Percentiles rank a stretch among this genome's conserved stretches.
These are phyloP conservation scores for Zaprionus ornatus DNA, from an alignment of 1,140 invertebrate genomes.

Conservation along the genomic window DNA sequence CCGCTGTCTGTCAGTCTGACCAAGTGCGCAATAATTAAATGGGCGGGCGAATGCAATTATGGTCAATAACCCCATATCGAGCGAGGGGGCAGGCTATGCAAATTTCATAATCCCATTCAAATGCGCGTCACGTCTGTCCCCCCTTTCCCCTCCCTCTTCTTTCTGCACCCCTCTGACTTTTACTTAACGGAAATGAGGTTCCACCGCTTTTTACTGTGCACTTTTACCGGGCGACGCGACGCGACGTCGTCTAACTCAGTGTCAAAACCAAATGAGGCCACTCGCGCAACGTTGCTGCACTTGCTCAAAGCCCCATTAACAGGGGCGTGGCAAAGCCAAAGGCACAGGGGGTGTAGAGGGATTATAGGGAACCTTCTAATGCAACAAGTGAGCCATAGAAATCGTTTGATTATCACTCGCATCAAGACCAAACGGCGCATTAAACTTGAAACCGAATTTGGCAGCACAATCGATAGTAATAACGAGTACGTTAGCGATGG, in stretches of 20 bases:
- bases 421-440: slow-evolving; percentile 65
- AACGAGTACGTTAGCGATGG: slow-evolving; percentile 15
- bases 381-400: slow-evolving; percentile 64
- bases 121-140: slow-evolving; percentile 48
- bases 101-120: slow-evolving; percentile 50
- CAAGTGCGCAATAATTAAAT: slow-evolving; percentile 43
- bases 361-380: slow-evolving; percentile 42
- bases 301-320: neutral
- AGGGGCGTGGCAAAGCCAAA: neutral
- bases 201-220: slow-evolving; percentile 6
- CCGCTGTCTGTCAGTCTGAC: neutral
- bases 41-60: slow-evolving; percentile 61
- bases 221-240: slow-evolving; percentile 27
- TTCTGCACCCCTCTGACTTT: slow-evolving; percentile 40
- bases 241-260: slow-evolving; percentile 28
- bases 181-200: slow-evolving; percentile 67
- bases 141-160: neutral
- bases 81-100: slow-evolving; percentile 22
- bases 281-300: slow-evolving; percentile 11
- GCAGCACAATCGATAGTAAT: slow-evolving; percentile 13
- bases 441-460: slow-evolving; percentile 67
- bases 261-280: slow-evolving; percentile 46
- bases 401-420: slow-evolving; percentile 61
- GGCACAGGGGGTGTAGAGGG: neutral
- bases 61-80: slow-evolving; percentile 76